Conservation (phyloP, 2,797 vertebrate species). For the Falco naumanni region DNA sequence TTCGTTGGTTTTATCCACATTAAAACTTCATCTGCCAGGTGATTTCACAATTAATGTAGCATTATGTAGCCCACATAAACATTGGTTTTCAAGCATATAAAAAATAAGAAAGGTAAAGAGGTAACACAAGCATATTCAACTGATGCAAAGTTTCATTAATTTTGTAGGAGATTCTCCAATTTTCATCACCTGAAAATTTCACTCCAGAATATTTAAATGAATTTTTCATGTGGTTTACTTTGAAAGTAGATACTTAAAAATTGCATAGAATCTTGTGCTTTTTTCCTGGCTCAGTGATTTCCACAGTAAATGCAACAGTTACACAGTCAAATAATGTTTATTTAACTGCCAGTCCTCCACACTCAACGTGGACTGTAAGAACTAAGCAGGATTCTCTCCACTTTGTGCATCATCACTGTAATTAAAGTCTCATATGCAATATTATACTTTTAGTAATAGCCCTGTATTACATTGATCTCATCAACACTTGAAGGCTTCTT, state of each 20-base stretch:
- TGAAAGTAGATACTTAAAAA: background rate
- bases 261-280: background rate
- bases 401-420: background rate
- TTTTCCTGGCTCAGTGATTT: background rate
- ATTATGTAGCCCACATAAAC: background rate
- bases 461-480: background rate
- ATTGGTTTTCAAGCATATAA: background rate
- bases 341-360: background rate
- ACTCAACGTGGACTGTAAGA: background rate
- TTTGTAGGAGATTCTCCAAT: background rate
- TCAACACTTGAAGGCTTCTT: conserved; percentile 8
- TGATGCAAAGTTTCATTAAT: background rate
- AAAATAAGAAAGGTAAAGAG: background rate
- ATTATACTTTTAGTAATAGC: background rate
- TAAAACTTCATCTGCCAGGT: background rate
- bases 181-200: background rate
- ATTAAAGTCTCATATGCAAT: background rate
- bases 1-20: background rate
- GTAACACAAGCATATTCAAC: background rate
- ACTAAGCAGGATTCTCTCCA: background rate
- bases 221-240: background rate
- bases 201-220: background rate
- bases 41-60: background rate
- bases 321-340: background rate
- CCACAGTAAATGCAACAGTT: background rate